phyloP scores from a whole-genome alignment of 2,113 vertebrate genomes.

The Eclectus roratus region DNA sequence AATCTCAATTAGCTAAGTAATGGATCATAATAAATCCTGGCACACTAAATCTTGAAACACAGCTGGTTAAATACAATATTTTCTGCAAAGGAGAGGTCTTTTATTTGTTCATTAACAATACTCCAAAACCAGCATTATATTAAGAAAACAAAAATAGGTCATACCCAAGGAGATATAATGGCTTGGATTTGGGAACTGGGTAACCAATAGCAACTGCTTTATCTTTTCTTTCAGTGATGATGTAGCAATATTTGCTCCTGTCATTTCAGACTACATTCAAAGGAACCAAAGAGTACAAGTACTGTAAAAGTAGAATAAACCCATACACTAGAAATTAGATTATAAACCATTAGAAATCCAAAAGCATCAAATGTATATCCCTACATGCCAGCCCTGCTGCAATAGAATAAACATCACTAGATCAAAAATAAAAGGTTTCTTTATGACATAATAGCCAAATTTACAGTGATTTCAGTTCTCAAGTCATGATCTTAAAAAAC shows the following conservation, averaged over 20 bases:
- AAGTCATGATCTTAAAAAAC: neutral
- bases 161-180: neutral
- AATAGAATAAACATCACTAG: neutral
- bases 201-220: neutral
- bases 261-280: neutral
- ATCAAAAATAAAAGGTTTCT: neutral
- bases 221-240: neutral
- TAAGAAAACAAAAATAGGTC: neutral
- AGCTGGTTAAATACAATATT: neutral
- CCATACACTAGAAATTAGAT: neutral
- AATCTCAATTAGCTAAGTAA: neutral
- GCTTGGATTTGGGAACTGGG: neutral
- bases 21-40: neutral
- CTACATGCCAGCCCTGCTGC: neutral
- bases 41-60: neutral
- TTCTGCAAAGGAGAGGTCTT: neutral
- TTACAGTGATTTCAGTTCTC: neutral
- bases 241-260: neutral
- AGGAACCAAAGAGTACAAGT: neutral
- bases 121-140: neutral
- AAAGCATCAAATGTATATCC: neutral
- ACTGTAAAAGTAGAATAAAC: neutral
- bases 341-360: neutral
- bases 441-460: neutral
- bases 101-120: neutral